These are phyloP conservation scores for Calliphora vomitoria DNA, from an alignment of 2,888 invertebrate genomes.

Conservation along the genomic window DNA sequence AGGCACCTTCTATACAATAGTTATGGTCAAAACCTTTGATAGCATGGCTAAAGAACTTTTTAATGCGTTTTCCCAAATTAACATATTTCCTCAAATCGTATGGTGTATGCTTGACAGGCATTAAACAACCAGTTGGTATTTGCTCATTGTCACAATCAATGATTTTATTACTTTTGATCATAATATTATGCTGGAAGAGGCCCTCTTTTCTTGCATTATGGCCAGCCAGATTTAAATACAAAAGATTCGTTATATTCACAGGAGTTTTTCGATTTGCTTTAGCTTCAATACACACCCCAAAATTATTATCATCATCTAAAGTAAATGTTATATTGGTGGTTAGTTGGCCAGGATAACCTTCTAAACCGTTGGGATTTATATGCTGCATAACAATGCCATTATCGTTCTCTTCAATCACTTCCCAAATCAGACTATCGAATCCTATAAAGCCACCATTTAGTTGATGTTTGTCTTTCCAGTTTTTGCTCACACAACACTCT, in stretches of 20 bases:
- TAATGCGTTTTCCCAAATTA: slow-evolving; percentile 52
- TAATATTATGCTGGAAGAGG: slow-evolving; percentile 89
- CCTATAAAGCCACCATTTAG: slow-evolving; percentile 94
- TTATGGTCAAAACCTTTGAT: slow-evolving; percentile 43
- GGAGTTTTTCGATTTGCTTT: slow-evolving; percentile 91
- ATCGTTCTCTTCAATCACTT: slow-evolving; percentile 77
- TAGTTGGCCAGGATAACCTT: slow-evolving; percentile 96
- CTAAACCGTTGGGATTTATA: slow-evolving; percentile 91
- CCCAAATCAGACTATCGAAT: slow-evolving; percentile 93
- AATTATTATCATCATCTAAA: slow-evolving; percentile 89
- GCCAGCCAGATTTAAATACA: slow-evolving; percentile 96
- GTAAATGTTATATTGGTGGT: slow-evolving; percentile 89
- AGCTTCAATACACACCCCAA: slow-evolving; percentile 91
- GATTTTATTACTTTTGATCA: slow-evolving; percentile 91
- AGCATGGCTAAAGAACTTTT: slow-evolving; percentile 34
- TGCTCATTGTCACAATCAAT: slow-evolving; percentile 89
- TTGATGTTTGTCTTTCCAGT: slow-evolving; percentile 88
- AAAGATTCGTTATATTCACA: slow-evolving; percentile 93
- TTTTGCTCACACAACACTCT: slow-evolving; percentile 89
- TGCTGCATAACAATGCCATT: slow-evolving; percentile 89
- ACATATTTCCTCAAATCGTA: slow-evolving; percentile 87
- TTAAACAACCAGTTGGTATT: slow-evolving; percentile 90
- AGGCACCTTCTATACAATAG: slow-evolving; percentile 27
- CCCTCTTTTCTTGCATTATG: slow-evolving; percentile 88
- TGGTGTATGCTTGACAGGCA: slow-evolving; percentile 88